Evolutionary conservation across 64 coral and sea anemone species (phyloP).

Genomic region (Orbicella faveolata): DNA sequence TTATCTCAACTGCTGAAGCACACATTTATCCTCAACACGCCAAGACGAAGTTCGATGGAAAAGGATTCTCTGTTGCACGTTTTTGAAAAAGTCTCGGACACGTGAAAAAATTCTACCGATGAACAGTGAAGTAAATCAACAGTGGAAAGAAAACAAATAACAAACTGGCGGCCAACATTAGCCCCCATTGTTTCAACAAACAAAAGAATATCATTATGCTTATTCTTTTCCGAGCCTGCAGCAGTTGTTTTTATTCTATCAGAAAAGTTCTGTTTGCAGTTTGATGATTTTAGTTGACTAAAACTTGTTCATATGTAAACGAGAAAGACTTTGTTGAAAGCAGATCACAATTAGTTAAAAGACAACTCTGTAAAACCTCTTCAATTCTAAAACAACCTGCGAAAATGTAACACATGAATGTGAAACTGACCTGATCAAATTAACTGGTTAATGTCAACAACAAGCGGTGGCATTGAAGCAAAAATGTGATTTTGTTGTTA

Average conservation of each 20-base stretch:
- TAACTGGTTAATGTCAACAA: background rate
- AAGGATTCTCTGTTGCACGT: background rate
- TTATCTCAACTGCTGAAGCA: too few relatives aligned
- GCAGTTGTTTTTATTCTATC: background rate
- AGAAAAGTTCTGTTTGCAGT: background rate
- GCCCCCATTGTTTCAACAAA: background rate
- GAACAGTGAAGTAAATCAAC: background rate
- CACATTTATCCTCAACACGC: background rate
- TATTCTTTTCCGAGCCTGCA: background rate
- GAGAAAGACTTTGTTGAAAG: background rate
- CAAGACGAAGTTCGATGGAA: background rate
- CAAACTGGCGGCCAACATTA: background rate
- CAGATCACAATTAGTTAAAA: background rate
- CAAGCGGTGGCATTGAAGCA: background rate
- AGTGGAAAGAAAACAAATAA: background rate
- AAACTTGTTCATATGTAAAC: background rate
- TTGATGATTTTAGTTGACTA: background rate
- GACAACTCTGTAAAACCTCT: background rate
- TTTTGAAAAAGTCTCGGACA: background rate
- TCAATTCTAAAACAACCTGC: background rate
- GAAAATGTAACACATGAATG: background rate
- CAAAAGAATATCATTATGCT: background rate
- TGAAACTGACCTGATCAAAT: background rate
- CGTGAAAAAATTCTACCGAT: background rate
- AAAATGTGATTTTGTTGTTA: background rate